phyloP scores from a whole-genome alignment of 2,888 invertebrate species.

The Callimorpha dominula region DNA sequence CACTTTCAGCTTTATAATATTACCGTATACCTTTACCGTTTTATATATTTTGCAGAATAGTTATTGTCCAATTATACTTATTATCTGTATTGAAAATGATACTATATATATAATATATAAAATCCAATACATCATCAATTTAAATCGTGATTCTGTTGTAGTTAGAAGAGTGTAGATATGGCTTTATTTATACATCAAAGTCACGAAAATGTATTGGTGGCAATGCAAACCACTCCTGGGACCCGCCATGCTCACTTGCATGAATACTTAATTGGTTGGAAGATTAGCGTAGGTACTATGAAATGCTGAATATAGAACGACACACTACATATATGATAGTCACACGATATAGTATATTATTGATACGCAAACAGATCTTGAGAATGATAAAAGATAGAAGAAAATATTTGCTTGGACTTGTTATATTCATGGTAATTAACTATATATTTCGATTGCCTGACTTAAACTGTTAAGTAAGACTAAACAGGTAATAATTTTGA shows the following conservation, averaged over 20 bases:
- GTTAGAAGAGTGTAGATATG: background rate
- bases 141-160: too few relatives aligned
- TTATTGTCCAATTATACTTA: background rate
- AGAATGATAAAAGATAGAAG: background rate
- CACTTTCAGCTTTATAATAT: background rate
- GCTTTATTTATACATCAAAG: background rate
- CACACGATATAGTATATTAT: background rate
- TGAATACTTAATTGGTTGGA: conserved; percentile 10
- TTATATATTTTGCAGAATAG: background rate
- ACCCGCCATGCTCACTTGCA: conserved; percentile 33
- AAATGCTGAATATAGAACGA: background rate
- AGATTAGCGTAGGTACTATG: background rate
- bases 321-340: background rate
- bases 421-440: too few relatives aligned
- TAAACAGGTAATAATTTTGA: too few relatives aligned
- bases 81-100: too few relatives aligned
- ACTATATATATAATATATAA: background rate
- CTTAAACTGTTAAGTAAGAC: too few relatives aligned
- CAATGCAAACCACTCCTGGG: conserved; percentile 40
- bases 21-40: background rate
- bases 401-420: too few relatives aligned
- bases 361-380: background rate
- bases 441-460: too few relatives aligned
- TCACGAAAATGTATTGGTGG: conserved; percentile 3
- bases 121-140: background rate